Base-by-base conservation (phyloP, 2,888 invertebrate species). In the Catocala nupta region DNA sequence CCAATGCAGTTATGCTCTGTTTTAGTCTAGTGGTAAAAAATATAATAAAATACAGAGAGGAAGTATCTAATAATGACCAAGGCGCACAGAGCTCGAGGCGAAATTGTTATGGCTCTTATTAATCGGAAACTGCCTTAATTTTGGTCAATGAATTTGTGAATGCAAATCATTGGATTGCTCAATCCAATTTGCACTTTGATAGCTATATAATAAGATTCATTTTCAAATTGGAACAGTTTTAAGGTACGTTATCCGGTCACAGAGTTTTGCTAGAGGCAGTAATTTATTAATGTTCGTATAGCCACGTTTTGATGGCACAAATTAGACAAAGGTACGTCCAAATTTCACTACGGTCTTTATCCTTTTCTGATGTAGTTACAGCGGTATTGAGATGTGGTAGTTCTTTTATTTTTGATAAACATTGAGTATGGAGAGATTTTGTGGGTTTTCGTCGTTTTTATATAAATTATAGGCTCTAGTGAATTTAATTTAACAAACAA, bases 41-140 rank as follows among this genome's bases (percentile, higher is more conserved):
- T 45, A 68, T 72, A 76, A 80, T 80, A 78, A 79, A 78, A 81
- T 75, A 77, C 69, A 68, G 44, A 79, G 78, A 89, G 89, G 88
- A 90, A 89, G 87, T 87, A 83, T 80, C 82, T 84, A 84, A 90
- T 88, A 88, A 85, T 82, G 83, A 83, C 82, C 82, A 82, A 86
- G 82, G 82, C 83, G 81, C 74, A 74, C 86, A 61, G 52, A 65
- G 72, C 92, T 87, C 65, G 76, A 75, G 90, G 93, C 92, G 68
- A 85, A 80, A 83, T 81, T 80, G 85, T 89, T 92, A 91, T 89
- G 87, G 86, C 88, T 88, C 80, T 85, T 82, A 82, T 86, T 86
- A 85, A 91, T 92, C 90, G 90, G 88, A 91, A 90, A 92, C 90
- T 86, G 81, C 90, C 89, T 90, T 89, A 90, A 92, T 91, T 92